Evolutionary conservation across 2,113 vertebrate genomes (phyloP).

Genomic region (Archilochus colubris): DNA sequence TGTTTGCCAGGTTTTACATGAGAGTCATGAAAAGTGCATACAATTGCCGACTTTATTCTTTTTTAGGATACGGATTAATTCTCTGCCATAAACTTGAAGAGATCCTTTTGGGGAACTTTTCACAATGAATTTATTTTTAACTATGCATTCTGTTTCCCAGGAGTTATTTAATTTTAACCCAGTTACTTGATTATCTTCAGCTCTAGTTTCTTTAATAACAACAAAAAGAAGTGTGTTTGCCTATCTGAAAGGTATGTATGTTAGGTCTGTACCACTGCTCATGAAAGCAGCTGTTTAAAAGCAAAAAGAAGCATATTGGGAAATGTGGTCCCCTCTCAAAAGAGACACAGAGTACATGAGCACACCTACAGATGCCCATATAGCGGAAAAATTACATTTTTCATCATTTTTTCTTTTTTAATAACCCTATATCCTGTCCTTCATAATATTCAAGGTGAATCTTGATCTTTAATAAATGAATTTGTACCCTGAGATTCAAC

Average conservation of each 20-base stretch:
- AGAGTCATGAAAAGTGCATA: constrained; percentile 63
- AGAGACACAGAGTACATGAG: background rate
- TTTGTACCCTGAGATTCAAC: background rate
- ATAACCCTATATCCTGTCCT: background rate
- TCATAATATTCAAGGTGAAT: background rate
- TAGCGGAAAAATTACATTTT: background rate
- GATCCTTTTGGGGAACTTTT: constrained; percentile 21
- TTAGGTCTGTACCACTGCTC: background rate
- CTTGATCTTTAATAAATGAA: background rate
- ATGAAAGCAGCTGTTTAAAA: background rate
- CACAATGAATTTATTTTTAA: constrained; percentile 54
- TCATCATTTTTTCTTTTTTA: background rate
- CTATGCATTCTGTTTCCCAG: constrained; percentile 34
- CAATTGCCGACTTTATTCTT: constrained; percentile 60
- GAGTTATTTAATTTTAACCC: constrained; percentile 24
- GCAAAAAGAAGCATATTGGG: background rate
- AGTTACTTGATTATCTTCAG: background rate
- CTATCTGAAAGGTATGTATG: background rate
- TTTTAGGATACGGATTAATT: constrained; percentile 45
- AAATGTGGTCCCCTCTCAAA: background rate
- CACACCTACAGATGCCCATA: background rate
- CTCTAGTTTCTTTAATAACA: background rate
- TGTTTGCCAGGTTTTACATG: constrained; percentile 71
- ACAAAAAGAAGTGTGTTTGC: background rate
- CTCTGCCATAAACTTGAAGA: constrained; percentile 55